phyloP scores from a whole-genome alignment of 2,113 vertebrate genomes.

The Passer domesticus region DNA sequence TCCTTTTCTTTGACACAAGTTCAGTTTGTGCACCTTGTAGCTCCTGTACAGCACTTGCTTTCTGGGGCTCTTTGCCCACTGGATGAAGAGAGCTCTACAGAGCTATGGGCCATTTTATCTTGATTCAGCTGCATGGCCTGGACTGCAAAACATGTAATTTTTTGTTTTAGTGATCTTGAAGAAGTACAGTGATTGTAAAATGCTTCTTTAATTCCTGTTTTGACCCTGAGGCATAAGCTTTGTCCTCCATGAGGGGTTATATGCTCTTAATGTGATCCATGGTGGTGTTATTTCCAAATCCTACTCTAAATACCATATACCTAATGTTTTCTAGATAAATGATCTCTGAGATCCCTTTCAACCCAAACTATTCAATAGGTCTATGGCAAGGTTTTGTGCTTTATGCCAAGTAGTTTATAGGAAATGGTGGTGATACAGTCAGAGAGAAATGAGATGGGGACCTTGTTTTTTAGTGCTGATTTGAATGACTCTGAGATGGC shows the following conservation, averaged over 20 bases:
- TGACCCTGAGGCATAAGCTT: not conserved
- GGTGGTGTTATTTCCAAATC: not conserved
- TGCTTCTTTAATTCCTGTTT: not conserved
- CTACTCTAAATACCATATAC: not conserved
- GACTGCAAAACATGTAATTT: not conserved
- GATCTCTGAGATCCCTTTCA: not conserved
- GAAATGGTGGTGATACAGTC: not conserved
- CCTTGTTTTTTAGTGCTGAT: not conserved
- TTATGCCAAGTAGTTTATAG: not conserved
- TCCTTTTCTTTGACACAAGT: not conserved
- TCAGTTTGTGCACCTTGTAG: not conserved
- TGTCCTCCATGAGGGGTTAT: accelerated
- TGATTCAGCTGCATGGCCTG: not conserved
- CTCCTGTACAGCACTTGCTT: accelerated
- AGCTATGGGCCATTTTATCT: not conserved
- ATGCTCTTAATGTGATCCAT: not conserved
- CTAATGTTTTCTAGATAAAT: not conserved
- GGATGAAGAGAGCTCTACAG: not conserved
- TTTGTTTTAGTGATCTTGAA: not conserved
- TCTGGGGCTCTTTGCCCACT: not conserved
- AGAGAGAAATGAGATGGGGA: not conserved
- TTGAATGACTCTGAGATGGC: not conserved
- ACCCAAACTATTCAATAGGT: not conserved
- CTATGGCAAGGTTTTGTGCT: not conserved
- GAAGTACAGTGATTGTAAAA: not conserved